phyloP scores from a whole-genome alignment of 2,797 vertebrate genomes.

The Lophotriccus pileatus region DNA sequence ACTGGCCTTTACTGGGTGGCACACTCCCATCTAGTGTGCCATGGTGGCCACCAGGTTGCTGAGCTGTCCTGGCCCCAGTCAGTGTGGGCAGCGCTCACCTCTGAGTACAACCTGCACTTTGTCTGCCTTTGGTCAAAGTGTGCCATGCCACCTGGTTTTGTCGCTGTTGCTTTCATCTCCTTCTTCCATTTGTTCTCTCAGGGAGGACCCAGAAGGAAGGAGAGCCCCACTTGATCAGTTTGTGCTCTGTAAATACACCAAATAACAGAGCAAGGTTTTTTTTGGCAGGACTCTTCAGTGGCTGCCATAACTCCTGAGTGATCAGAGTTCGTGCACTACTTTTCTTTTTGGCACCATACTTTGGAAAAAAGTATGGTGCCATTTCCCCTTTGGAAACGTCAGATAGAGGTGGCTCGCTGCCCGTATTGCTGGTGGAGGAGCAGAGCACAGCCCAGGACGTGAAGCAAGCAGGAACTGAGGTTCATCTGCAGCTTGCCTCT shows the following conservation, averaged over 20 bases:
- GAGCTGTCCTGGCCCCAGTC: rapidly evolving
- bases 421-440: neutral
- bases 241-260: neutral
- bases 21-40: rapidly evolving
- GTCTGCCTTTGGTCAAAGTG: neutral
- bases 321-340: neutral
- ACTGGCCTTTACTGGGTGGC: neutral
- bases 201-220: neutral
- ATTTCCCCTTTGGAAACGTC: neutral
- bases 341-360: neutral
- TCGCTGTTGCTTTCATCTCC: neutral
- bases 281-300: neutral
- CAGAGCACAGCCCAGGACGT: neutral
- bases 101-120: rapidly evolving
- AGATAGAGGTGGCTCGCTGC: neutral
- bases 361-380: neutral
- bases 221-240: neutral
- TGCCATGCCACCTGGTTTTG: neutral
- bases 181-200: neutral
- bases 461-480: neutral
- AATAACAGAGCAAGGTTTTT: neutral
- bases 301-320: neutral
- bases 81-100: neutral
- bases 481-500: neutral
- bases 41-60: neutral